Evolutionary conservation across 2,797 vertebrate species (phyloP).

Genomic region (Dendrocincla tyrannina): DNA sequence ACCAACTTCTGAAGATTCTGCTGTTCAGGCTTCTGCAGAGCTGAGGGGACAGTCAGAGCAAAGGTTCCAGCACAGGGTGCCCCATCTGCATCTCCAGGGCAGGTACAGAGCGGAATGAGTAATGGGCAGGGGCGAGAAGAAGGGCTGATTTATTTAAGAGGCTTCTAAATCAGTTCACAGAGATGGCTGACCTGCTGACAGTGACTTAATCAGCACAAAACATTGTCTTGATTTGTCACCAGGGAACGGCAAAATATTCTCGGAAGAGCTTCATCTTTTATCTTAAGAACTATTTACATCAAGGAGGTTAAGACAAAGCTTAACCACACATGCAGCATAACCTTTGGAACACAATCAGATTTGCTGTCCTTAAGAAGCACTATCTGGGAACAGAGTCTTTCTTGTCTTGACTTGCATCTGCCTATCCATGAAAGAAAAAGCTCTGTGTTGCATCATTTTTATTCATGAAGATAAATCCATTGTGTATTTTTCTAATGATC

Average conservation of each 20-base stretch:
- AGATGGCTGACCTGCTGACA: conserved; percentile 38
- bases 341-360: not conserved
- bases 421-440: not conserved
- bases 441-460: conserved; percentile 5
- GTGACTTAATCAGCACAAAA: conserved; percentile 52
- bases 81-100: not conserved
- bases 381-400: not conserved
- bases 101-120: not conserved
- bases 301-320: conserved; percentile 17
- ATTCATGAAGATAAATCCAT: conserved; percentile 52
- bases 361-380: not conserved
- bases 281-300: conserved; percentile 31
- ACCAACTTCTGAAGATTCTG: not conserved
- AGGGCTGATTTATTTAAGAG: conserved; percentile 25
- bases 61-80: not conserved
- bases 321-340: not conserved
- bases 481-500: conserved; percentile 61
- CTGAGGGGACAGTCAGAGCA: not conserved
- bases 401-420: conserved; percentile 6
- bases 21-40: not conserved
- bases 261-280: conserved; percentile 43
- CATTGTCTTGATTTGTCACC: conserved; percentile 49
- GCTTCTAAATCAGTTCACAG: not conserved
- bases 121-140: not conserved
- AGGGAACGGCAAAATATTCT: conserved; percentile 4